Base-by-base conservation (phyloP, 2,113 vertebrate genomes). In the Microtus oregoni region DNA sequence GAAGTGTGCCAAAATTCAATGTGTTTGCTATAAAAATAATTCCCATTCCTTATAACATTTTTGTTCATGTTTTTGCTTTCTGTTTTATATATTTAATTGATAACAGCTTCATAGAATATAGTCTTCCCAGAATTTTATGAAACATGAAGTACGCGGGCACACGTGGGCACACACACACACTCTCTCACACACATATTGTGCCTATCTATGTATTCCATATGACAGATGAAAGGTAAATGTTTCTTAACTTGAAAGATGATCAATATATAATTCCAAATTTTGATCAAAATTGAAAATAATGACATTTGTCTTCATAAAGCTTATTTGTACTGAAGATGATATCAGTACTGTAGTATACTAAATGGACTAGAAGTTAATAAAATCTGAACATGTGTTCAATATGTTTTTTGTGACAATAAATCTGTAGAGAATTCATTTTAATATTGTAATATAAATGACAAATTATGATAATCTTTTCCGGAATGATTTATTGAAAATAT, bases 81-180 rank as follows among this genome's bases (percentile, higher is more conserved):
- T 92, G 58, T 73, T 97, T 96, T 94, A 32, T 52, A 86, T 93
- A 88, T 68, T 86, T 94, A 94, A 32, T 24, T 96, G 93, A 97
- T 61, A 96, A 52, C 24, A 96, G 38, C 72, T 97, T 30, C 72
- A 82, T 82, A 90, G 94, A 82, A 72, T 75, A 65, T 13, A n/a
- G 32, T 78, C 68, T 97, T 86, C 65, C 90, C 38, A 79, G 63
- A 96, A 82, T 76, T 76, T 28, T 30, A 24, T 88, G 85, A 92
- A 94, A 95, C 22, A 63, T 90, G 41, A 72, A 78, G 87, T 55
- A 15, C 1, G 5, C 5, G 4, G 47, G 47, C 47, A 47, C 47
- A 47, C 52, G 47, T 7, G 47, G 0, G 41, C 41, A 44, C 41
- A 44, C 44, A 44, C 44, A 44, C 44, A 44, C 44, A 55, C 15